Conservation (phyloP, 2,113 vertebrate species). For the Pelvicachromis taeniatus region DNA sequence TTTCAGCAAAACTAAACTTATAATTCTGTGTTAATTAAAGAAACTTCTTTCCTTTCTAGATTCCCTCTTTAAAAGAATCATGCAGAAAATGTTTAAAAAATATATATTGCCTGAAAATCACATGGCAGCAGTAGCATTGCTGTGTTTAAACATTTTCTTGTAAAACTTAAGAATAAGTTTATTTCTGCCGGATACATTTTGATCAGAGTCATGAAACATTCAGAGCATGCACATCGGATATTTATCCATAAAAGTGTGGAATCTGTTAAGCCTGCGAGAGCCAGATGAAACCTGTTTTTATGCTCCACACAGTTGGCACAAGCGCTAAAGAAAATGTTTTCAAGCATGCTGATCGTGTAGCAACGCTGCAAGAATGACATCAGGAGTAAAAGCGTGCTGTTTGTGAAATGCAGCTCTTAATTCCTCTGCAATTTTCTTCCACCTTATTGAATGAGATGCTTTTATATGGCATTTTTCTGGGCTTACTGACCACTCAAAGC, state of each 20-base stretch:
- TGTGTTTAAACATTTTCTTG: not conserved
- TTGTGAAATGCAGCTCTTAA: not conserved
- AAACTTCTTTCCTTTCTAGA: not conserved
- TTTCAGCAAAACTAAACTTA: not conserved
- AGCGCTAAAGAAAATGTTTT: not conserved
- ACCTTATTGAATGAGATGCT: not conserved
- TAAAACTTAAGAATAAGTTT: not conserved
- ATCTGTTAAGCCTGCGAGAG: not conserved
- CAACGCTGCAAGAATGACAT: not conserved
- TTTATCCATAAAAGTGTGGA: slow-evolving; percentile 14
- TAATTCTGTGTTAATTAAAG: not conserved
- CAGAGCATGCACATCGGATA: not conserved
- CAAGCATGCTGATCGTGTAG: not conserved
- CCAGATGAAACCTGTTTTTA: slow-evolving; percentile 27
- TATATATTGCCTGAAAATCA: not conserved
- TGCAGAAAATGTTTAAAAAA: not conserved
- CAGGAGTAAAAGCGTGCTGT: not conserved
- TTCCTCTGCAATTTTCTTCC: not conserved
- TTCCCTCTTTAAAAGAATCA: not conserved
- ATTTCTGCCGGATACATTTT: not conserved
- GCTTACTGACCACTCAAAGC: not conserved
- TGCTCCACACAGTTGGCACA: not conserved
- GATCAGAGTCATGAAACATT: not conserved
- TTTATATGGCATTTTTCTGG: not conserved
- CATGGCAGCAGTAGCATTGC: not conserved